Evolutionary conservation across 2,888 invertebrate species (phyloP).

Genomic region (Polylopha cassiicola): DNA sequence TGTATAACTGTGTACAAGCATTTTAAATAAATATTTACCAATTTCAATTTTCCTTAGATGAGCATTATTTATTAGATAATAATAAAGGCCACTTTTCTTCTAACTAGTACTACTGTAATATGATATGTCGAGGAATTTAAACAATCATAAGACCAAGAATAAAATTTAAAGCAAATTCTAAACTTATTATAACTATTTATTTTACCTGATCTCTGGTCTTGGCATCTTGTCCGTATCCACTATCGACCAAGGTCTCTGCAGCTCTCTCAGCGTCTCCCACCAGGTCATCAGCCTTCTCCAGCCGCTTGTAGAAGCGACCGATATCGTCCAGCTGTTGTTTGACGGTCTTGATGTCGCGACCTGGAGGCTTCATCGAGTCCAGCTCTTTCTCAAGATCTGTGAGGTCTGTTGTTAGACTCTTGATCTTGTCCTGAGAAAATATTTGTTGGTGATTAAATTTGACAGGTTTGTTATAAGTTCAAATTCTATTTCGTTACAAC

Average conservation of each 20-base stretch:
- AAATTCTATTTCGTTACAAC: no score
- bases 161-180: no score
- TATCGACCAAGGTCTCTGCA: constrained; percentile 87
- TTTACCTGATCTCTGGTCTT: constrained; percentile 87
- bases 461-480: no score
- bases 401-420: constrained; percentile 85
- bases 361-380: constrained; percentile 90
- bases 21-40: no score
- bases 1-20: no score
- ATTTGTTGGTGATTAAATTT: background rate
- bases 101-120: no score
- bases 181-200: background rate
- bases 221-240: constrained; percentile 89
- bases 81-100: no score
- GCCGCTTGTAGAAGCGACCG: constrained; percentile 79
- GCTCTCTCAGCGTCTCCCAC: constrained; percentile 82
- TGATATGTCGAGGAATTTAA: no score
- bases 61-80: no score
- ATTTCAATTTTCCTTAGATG: no score
- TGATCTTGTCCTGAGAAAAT: constrained; percentile 83
- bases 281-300: constrained; percentile 81
- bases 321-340: constrained; percentile 90
- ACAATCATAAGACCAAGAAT: no score
- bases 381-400: constrained; percentile 89
- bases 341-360: constrained; percentile 90